Evolutionary conservation across 2,113 vertebrate species (phyloP).

Genomic region (Seriola aureovittata): DNA sequence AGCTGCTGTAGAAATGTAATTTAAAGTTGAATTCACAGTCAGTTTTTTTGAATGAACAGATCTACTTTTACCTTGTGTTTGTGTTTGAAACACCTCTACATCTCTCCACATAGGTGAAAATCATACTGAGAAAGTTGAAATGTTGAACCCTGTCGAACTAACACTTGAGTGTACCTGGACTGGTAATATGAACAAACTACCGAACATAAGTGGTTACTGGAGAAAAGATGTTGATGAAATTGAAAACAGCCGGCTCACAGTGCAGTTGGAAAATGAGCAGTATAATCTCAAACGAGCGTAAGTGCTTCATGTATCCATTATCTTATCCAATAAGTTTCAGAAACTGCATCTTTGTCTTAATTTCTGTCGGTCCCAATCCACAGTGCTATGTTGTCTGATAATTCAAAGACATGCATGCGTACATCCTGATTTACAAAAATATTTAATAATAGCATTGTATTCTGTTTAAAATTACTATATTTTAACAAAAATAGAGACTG

Average conservation of each 20-base stretch:
- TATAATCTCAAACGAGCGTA: conserved; percentile 71
- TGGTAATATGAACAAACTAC: conserved; percentile 41
- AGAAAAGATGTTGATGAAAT: conserved; percentile 71
- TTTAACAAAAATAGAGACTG: too few species aligned
- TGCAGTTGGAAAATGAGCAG: conserved; percentile 57
- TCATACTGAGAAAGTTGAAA: conserved; percentile 62
- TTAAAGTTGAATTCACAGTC: too few species aligned
- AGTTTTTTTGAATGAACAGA: too few species aligned
- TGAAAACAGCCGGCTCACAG: conserved; percentile 48
- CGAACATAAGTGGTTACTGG: conserved; percentile 75
- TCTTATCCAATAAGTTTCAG: neutral
- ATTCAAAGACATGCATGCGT: neutral
- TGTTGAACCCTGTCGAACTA: conserved; percentile 56
- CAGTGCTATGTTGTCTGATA: neutral
- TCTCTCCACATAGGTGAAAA: conserved; percentile 64
- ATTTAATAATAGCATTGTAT: too few species aligned
- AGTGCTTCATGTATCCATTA: conserved; percentile 33
- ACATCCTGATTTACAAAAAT: neutral
- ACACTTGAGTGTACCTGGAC: conserved; percentile 74
- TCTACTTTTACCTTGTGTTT: neutral
- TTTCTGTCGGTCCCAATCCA: neutral
- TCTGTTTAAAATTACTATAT: too few species aligned
- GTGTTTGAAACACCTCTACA: neutral
- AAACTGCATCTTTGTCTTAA: neutral
- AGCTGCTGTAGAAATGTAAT: too few species aligned